phyloP scores from a whole-genome alignment of 2,888 invertebrate species.

The Hartigia nigra region DNA sequence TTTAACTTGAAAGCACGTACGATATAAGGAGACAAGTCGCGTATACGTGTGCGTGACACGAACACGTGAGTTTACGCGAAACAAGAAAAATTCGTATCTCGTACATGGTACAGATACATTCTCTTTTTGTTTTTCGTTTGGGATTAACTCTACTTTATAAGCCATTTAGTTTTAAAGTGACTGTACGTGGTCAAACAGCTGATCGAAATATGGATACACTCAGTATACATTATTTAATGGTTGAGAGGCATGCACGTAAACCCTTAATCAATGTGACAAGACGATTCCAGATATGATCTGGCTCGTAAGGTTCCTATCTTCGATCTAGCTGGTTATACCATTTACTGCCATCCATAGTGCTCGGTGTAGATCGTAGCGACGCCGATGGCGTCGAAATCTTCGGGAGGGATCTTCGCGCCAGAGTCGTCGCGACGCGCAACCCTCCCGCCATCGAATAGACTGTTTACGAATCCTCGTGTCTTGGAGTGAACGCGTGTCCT shows the following conservation, averaged over 20 bases:
- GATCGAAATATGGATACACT: slow-evolving; percentile 21
- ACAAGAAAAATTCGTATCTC: slow-evolving; percentile 1
- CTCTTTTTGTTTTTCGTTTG: too few species aligned
- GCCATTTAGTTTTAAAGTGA: background rate
- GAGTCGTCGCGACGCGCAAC: background rate
- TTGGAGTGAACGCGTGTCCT: background rate
- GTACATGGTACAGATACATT: slow-evolving; percentile 12
- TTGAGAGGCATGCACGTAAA: slow-evolving; percentile 6
- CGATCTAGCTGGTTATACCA: background rate
- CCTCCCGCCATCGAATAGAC: background rate
- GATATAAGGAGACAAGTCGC: background rate
- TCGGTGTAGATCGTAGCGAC: background rate
- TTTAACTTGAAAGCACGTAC: background rate
- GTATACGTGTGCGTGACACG: background rate
- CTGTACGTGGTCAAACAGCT: background rate
- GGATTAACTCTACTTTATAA: background rate
- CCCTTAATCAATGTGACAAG: slow-evolving; percentile 22
- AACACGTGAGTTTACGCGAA: slow-evolving; percentile 4
- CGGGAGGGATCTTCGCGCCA: background rate
- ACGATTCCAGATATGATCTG: background rate
- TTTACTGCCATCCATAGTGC: background rate
- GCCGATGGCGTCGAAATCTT: background rate
- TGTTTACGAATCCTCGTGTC: background rate
- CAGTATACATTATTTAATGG: slow-evolving; percentile 12
- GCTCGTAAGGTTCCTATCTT: background rate